Evolutionary conservation across 2,797 vertebrate genomes (phyloP).

Genomic region (Tapirus indicus): DNA sequence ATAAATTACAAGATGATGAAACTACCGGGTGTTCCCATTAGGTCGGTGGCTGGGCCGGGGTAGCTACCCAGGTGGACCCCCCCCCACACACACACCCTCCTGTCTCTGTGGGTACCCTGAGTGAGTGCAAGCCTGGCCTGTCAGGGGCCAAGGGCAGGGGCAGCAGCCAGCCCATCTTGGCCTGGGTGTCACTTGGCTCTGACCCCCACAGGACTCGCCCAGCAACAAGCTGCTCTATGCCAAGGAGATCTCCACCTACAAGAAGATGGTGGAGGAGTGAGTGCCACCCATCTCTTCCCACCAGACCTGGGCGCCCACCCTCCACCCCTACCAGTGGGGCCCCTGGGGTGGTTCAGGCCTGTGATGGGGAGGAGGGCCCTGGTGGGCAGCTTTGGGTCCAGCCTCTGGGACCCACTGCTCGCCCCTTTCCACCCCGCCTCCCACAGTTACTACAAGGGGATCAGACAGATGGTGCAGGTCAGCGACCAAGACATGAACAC

Average conservation of each 20-base stretch:
- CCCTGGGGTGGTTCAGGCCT: not conserved
- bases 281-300: slow-evolving; percentile 78
- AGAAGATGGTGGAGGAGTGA: slow-evolving; percentile 99
- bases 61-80: not conserved
- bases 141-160: not conserved
- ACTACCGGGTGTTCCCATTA: fast-evolving
- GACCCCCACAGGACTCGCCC: slow-evolving; percentile 94
- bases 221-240: slow-evolving; percentile 99
- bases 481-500: slow-evolving; percentile 99
- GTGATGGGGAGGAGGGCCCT: not conserved
- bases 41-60: not conserved
- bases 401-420: not conserved
- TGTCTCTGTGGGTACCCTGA: not conserved
- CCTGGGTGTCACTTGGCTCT: not conserved
- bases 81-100: fast-evolving
- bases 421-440: fast-evolving
- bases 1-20: no score
- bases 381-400: not conserved
- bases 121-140: fast-evolving
- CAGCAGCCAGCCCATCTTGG: fast-evolving
- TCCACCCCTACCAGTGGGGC: fast-evolving
- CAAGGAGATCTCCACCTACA: slow-evolving; percentile 99
- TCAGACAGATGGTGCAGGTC: slow-evolving; percentile 97
- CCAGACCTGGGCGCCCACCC: not conserved
- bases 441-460: slow-evolving; percentile 97